Percentiles rank a stretch among this genome's conserved stretches.
Conservation (phyloP, 53 echinoderm and acorn worm genomes). For the Henricia sp. region DNA sequence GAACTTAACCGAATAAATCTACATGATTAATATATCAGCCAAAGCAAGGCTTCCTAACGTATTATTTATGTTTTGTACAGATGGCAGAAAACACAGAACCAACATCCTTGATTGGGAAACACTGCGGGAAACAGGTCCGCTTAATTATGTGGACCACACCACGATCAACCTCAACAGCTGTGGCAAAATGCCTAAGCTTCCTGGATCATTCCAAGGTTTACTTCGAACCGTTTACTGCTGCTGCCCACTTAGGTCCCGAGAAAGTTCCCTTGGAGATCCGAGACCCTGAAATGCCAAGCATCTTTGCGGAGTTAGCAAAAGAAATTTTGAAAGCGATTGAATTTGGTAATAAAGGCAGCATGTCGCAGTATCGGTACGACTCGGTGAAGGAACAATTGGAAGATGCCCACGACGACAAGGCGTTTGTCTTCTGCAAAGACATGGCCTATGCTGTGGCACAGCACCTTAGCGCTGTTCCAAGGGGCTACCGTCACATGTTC, state of each 20-base stretch:
- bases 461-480: not conserved
- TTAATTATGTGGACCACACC: not conserved
- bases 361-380: not conserved
- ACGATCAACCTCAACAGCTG: not conserved
- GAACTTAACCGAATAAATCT: too few relatives aligned
- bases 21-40: too few relatives aligned
- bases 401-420: not conserved
- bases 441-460: not conserved
- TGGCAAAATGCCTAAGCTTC: slow-evolving; percentile 19
- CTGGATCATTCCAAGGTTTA: not conserved
- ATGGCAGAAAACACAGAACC: too few relatives aligned
- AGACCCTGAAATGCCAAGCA: too few relatives aligned
- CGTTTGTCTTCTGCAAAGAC: slow-evolving; percentile 28
- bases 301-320: too few relatives aligned
- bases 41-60: too few relatives aligned
- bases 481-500: not conserved
- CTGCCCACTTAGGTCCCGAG: not conserved
- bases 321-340: too few relatives aligned
- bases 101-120: too few relatives aligned
- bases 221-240: slow-evolving; percentile 20
- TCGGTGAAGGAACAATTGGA: slow-evolving; percentile 18
- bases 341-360: not conserved
- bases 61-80: too few relatives aligned
- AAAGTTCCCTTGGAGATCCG: not conserved
- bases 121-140: slow-evolving; percentile 22